phyloP scores from a whole-genome alignment of 2,888 invertebrate species.

The Napeogenes inachia region DNA sequence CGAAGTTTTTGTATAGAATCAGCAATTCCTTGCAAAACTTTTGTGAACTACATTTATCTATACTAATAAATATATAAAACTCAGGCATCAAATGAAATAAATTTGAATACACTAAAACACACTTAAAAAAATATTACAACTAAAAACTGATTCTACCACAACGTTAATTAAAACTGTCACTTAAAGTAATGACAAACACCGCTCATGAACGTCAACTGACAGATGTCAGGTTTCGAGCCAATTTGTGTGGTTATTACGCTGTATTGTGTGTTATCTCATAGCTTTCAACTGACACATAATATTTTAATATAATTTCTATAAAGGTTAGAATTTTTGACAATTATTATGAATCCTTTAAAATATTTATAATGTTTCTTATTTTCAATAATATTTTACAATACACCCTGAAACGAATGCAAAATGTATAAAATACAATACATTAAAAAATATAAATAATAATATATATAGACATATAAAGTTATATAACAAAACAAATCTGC shows the following conservation, averaged over 20 bases:
- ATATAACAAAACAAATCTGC: neutral
- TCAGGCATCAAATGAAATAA: neutral
- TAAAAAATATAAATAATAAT: no score
- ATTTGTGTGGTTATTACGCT: slow-evolving; percentile 39
- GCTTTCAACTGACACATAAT: neutral
- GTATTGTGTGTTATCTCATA: slow-evolving; percentile 9
- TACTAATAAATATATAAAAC: neutral
- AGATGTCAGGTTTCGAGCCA: slow-evolving; percentile 46
- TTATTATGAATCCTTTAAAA: no score
- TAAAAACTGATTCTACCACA: slow-evolving; percentile 8
- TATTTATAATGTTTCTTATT: no score
- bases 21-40: slow-evolving; percentile 17
- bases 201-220: slow-evolving; percentile 40
- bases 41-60: slow-evolving; percentile 6
- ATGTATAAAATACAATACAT: no score
- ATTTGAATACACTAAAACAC: neutral
- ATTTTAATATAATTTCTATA: no score
- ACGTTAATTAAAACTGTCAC: slow-evolving; percentile 9
- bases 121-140: neutral
- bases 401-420: no score
- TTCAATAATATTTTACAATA: no score
- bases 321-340: no score
- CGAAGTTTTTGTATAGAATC: slow-evolving; percentile 36
- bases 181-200: slow-evolving; percentile 43
- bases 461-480: neutral